Evolutionary conservation across 2,888 invertebrate species (phyloP).

Genomic region (Acheta domesticus): DNA sequence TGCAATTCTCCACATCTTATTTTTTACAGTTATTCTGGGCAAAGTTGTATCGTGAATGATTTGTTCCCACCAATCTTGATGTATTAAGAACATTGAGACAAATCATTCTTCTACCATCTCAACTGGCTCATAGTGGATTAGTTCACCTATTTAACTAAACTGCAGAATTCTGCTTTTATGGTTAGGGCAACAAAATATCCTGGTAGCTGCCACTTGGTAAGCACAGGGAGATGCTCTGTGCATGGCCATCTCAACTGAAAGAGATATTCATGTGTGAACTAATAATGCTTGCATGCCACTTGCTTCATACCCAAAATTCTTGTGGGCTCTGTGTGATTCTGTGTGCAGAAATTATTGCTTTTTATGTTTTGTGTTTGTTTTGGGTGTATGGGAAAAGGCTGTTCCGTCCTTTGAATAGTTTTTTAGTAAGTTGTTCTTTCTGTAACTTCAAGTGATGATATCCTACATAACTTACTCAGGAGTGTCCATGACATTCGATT

Average conservation of each 20-base stretch:
- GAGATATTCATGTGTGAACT: background rate
- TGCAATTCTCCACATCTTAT: slow-evolving; percentile 35
- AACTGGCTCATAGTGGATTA: background rate
- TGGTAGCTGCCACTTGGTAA: slow-evolving; percentile 20
- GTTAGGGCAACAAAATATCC: background rate
- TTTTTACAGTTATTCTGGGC: slow-evolving; percentile 82
- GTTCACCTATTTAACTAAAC: slow-evolving; percentile 6
- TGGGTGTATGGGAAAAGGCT: too few species aligned
- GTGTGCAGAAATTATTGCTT: too few species aligned
- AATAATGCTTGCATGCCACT: background rate
- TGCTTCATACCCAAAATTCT: too few species aligned
- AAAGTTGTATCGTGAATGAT: slow-evolving; percentile 89
- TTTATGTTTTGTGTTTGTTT: too few species aligned
- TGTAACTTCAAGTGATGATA: too few species aligned
- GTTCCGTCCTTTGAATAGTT: too few species aligned
- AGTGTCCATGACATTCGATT: too few species aligned
- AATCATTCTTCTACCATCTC: slow-evolving; percentile 26
- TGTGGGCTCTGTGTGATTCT: too few species aligned
- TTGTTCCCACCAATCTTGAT: slow-evolving; percentile 70
- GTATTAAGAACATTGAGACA: slow-evolving; percentile 41
- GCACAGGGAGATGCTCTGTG: slow-evolving; percentile 25
- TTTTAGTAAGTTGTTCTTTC: too few species aligned
- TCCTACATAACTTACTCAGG: too few species aligned
- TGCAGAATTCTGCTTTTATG: background rate
- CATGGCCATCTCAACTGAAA: slow-evolving; percentile 7